Evolutionary conservation across 2,797 vertebrate species (phyloP).

Genomic region (Pelodytes ibericus): DNA sequence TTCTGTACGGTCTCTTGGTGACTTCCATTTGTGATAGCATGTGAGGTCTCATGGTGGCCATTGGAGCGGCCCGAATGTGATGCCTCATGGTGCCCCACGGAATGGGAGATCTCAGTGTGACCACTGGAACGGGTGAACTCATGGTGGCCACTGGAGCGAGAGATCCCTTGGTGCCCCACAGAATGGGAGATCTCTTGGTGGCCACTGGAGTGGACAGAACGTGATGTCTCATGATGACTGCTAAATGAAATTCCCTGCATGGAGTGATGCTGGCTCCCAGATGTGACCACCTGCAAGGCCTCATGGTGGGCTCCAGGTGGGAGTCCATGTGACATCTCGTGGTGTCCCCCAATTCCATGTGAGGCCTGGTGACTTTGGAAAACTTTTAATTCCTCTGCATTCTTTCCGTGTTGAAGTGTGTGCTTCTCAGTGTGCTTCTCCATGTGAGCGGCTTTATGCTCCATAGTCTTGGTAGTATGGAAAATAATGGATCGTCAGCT

Average conservation of each 20-base stretch:
- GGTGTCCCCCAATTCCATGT: conserved; percentile 73
- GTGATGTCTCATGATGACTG: neutral
- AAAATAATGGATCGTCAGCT: neutral
- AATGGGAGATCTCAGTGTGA: too few relatives aligned
- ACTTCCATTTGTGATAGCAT: neutral
- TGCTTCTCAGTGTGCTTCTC: neutral
- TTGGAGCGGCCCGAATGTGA: neutral
- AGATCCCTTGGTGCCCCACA: too few relatives aligned
- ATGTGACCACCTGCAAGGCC: neutral
- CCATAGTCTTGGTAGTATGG: neutral
- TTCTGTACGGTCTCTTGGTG: too few relatives aligned
- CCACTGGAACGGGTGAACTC: neutral
- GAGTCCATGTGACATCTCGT: conserved; percentile 78
- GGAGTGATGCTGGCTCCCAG: too few relatives aligned
- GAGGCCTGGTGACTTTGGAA: conserved; percentile 73
- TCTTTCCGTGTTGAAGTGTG: neutral
- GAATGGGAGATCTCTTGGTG: neutral
- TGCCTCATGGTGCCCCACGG: conserved; percentile 5
- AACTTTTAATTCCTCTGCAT: neutral
- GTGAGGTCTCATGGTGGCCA: neutral
- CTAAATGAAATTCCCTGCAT: too few relatives aligned
- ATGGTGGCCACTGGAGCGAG: neutral
- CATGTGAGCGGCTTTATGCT: neutral
- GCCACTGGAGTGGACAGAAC: neutral
- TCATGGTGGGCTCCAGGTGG: conserved; percentile 77